Evolutionary conservation across 2,113 vertebrate genomes (phyloP).

Genomic region (Machaerirhynchus nigripectus): DNA sequence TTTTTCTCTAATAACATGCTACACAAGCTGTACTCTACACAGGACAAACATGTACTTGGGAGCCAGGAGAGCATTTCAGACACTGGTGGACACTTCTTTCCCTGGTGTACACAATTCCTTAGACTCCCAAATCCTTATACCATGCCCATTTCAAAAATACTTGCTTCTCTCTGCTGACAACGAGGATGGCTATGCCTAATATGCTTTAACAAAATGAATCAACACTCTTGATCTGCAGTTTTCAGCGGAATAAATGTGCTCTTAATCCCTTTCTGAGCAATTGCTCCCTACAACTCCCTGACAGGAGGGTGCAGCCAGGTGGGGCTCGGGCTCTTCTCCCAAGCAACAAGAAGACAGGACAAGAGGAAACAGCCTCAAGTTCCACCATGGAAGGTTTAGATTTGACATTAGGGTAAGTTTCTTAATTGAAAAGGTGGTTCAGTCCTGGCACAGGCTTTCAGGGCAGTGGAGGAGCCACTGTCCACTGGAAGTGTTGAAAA

Average conservation of each 20-base stretch:
- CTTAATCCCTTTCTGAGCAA: rapidly evolving
- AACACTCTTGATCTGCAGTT: neutral
- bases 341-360: too few relatives aligned
- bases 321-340: rapidly evolving
- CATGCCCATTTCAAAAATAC: neutral
- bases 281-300: neutral
- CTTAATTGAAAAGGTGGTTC: neutral
- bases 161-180: neutral
- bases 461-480: neutral
- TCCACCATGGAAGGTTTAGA: neutral
- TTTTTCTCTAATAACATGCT: rapidly evolving
- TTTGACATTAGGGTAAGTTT: neutral
- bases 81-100: neutral
- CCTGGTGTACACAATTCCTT: neutral
- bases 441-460: neutral
- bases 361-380: neutral
- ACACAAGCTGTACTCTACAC: neutral
- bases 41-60: rapidly evolving
- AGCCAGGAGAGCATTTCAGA: neutral
- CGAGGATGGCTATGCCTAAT: neutral
- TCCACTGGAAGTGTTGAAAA: neutral
- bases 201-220: rapidly evolving
- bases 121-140: rapidly evolving
- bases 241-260: neutral
- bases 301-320: too few relatives aligned